Evolutionary conservation across 2,888 invertebrate species (phyloP).

Genomic region (Ganaspis brasiliensis): DNA sequence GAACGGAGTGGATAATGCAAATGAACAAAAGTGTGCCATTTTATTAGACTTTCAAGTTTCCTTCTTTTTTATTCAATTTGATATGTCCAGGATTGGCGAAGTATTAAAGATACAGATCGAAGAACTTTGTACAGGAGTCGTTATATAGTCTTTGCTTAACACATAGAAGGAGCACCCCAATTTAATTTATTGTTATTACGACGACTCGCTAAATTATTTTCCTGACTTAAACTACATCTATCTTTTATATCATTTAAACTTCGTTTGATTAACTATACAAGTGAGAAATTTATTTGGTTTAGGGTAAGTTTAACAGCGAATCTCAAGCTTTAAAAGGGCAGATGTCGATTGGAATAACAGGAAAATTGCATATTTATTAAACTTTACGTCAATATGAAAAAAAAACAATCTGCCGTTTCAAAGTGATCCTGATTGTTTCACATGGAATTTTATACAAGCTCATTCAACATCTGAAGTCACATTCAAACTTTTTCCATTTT

Average conservation of each 20-base stretch:
- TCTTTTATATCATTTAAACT: conserved; percentile 52
- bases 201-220: conserved; percentile 66
- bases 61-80: conserved; percentile 61
- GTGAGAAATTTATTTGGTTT: conserved; percentile 15
- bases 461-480: conserved; percentile 1
- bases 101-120: conserved; percentile 31
- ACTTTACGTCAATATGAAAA: neutral
- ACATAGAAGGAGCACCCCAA: conserved; percentile 41
- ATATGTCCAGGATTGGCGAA: conserved; percentile 74
- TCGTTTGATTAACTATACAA: conserved; percentile 61
- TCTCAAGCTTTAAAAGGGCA: conserved; percentile 20
- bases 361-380: neutral
- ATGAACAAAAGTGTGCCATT: conserved; percentile 31
- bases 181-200: conserved; percentile 58
- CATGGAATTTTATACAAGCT: conserved; percentile 21
- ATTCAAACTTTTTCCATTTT: conserved; percentile 2
- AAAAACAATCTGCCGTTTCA: conserved; percentile 22
- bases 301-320: conserved; percentile 8
- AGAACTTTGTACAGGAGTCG: conserved; percentile 39
- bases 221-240: conserved; percentile 49
- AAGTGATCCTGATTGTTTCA: conserved; percentile 40
- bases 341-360: neutral
- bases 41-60: conserved; percentile 49
- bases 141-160: conserved; percentile 20
- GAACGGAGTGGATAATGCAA: too few species aligned